Evolutionary conservation across 2,888 invertebrate genomes (phyloP), one percentile per base, ranked within the genome.

Genomic region (Drosophila infuscata): DNA sequence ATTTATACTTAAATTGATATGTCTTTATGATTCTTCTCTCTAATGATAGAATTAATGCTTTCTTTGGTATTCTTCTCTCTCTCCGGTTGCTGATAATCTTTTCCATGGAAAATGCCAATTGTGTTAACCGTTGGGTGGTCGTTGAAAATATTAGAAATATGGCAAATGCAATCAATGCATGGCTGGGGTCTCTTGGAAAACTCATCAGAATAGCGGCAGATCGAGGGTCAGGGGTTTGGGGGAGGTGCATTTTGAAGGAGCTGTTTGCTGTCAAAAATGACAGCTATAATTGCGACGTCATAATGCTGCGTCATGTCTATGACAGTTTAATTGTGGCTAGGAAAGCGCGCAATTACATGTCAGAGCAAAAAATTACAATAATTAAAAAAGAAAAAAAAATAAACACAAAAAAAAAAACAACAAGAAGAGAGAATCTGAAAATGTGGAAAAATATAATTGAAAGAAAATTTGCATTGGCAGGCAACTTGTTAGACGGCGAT

Each of bases 311-410:
- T 88, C 90, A 89, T 81, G 70, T 86, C 80, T 90, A 82, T 84
- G 90, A 88, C 87, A 88, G 90, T 90, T 90, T 89, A 88, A 88
- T 90, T 88, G 87, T 87, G 81, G 83, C 83, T 81, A 89, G 90
- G 79, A 89, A 85, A 86, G 86, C 90, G 88, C 86, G 88, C 90
- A 86, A 86, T 86, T 88, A 89, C 58, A 89, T 82, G 79, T 85
- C 74, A 73, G 63, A 52, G 48, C 59, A 68, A 69, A 54, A 49
- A 69, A 25, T 25, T 25, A 25, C 25, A 25, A 25, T 25, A 25
- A 25, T 25, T 25, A 25, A 25, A 43, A 52, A 36, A 54, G 11
- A 43, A 6, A n/a, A 11, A 3, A n/a, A 46, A 46, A 46, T 25
- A 46, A 46, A 46, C 25, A 41, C 9, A 17, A 8, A 17, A 15